phyloP scores from a whole-genome alignment of 2,888 invertebrate species.

The Mesochorus sp. region DNA sequence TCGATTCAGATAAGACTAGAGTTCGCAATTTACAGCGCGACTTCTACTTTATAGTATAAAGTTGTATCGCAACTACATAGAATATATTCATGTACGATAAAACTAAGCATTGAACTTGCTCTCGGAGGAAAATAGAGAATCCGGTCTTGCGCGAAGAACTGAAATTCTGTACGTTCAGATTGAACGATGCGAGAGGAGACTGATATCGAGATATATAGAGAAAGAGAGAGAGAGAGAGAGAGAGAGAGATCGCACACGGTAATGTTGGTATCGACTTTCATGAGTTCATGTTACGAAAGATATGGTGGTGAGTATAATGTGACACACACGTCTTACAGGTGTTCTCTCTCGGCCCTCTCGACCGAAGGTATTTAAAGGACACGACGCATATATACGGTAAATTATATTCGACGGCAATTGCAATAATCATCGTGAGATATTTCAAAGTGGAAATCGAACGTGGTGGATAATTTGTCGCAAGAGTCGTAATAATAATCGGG shows the following conservation, averaged over 20 bases:
- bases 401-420: constrained; percentile 21
- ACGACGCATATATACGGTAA: constrained; percentile 15
- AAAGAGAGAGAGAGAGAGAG: constrained; percentile 4
- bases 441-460: not conserved
- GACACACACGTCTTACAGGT: constrained; percentile 60
- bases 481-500: constrained; percentile 24
- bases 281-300: constrained; percentile 60
- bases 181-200: constrained; percentile 36
- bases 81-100: not conserved
- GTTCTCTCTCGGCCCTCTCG: constrained; percentile 23
- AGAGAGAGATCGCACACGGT: constrained; percentile 32
- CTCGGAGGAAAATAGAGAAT: constrained; percentile 20
- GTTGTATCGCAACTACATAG: not conserved
- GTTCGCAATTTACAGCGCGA: constrained; percentile 39
- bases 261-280: constrained; percentile 61
- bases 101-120: constrained; percentile 58
- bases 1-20: constrained; percentile 55
- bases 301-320: constrained; percentile 50
- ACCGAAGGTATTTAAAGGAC: constrained; percentile 49
- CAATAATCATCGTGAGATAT: constrained; percentile 9
- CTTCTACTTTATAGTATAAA: not conserved
- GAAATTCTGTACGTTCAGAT: constrained; percentile 59
- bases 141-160: constrained; percentile 34
- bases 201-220: not conserved
- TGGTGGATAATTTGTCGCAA: constrained; percentile 3